These are phyloP conservation scores for Leptarthrus brevirostris DNA, from an alignment of 2,888 invertebrate genomes.

Conservation along the genomic window DNA sequence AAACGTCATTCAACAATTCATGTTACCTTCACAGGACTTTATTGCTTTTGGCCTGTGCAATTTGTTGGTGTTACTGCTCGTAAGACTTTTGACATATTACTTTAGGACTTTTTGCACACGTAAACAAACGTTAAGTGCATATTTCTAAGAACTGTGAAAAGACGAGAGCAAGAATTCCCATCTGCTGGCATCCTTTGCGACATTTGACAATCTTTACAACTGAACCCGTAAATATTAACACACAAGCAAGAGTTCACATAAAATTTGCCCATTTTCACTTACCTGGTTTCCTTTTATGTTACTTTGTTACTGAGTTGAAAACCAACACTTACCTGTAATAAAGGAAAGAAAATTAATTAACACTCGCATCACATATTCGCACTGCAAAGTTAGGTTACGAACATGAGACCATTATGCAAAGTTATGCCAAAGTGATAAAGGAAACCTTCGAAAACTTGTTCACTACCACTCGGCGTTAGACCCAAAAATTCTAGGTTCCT, in stretches of 20 bases:
- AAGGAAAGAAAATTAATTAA: constrained; percentile 35
- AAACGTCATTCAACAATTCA: not conserved
- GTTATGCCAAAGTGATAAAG: too few species aligned
- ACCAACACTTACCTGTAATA: constrained; percentile 22
- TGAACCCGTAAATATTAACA: not conserved
- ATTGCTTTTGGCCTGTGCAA: constrained; percentile 6
- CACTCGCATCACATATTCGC: constrained; percentile 1
- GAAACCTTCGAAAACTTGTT: too few species aligned
- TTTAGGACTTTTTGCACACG: constrained; percentile 41
- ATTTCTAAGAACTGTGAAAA: not conserved
- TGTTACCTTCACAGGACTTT: not conserved
- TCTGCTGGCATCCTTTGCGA: not conserved
- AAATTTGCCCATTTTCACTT: not conserved
- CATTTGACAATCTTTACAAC: not conserved
- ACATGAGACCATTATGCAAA: too few species aligned
- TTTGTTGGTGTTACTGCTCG: constrained; percentile 31
- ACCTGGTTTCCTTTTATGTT: not conserved
- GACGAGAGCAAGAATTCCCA: not conserved
- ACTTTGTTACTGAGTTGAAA: not conserved
- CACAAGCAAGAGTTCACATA: not conserved
- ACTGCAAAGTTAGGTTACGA: not conserved
- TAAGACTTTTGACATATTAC: constrained; percentile 43
- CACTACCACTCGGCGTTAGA: too few species aligned
- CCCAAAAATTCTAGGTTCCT: too few species aligned
- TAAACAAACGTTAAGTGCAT: constrained; percentile 16